These are phyloP conservation scores for Cordylochernes scorpioides DNA, from an alignment of 2,888 invertebrate species.

Conservation along the genomic window DNA sequence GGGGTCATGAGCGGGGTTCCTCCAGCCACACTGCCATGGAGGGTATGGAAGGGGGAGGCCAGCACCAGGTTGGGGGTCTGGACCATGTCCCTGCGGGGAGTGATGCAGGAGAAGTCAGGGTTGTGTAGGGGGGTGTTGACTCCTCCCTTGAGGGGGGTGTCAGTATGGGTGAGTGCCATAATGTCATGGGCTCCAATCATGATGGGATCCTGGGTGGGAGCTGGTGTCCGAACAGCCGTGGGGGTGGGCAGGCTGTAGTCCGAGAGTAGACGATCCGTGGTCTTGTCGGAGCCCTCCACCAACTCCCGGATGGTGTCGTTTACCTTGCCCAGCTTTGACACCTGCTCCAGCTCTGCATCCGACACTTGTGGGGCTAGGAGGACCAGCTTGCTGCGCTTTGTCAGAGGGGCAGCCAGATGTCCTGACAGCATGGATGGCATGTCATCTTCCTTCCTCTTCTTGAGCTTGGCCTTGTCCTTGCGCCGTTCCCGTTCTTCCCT, in stretches of 20 bases:
- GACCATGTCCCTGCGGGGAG: slow-evolving; percentile 25
- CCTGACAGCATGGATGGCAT: slow-evolving; percentile 50
- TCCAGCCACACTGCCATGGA: too few species aligned
- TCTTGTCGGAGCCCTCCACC: too few species aligned
- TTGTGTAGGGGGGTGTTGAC: slow-evolving; percentile 73
- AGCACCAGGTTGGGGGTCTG: slow-evolving; percentile 75
- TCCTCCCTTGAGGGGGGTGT: slow-evolving; percentile 86
- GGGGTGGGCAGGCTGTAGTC: too few species aligned
- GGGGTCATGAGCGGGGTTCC: too few species aligned
- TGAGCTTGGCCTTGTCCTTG: slow-evolving; percentile 81
- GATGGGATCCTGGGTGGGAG: too few species aligned
- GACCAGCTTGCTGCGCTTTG: slow-evolving; percentile 80
- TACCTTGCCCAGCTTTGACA: too few species aligned
- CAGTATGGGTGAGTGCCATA: slow-evolving; percentile 89
- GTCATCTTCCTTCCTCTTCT: slow-evolving; percentile 82
- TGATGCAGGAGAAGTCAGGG: slow-evolving; percentile 55
- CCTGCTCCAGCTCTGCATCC: slow-evolving; percentile 38
- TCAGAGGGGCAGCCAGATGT: slow-evolving; percentile 44
- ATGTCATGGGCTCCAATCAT: slow-evolving; percentile 98
- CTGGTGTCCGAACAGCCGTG: too few species aligned
- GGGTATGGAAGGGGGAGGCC: slow-evolving; percentile 47
- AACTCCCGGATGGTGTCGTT: too few species aligned
- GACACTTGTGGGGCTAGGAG: slow-evolving; percentile 88
- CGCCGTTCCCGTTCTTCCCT: slow-evolving; percentile 76
- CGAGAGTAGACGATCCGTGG: too few species aligned